These are phyloP conservation scores for Plutella xylostella DNA, from an alignment of 2,888 invertebrate genomes.

Conservation along the genomic window DNA sequence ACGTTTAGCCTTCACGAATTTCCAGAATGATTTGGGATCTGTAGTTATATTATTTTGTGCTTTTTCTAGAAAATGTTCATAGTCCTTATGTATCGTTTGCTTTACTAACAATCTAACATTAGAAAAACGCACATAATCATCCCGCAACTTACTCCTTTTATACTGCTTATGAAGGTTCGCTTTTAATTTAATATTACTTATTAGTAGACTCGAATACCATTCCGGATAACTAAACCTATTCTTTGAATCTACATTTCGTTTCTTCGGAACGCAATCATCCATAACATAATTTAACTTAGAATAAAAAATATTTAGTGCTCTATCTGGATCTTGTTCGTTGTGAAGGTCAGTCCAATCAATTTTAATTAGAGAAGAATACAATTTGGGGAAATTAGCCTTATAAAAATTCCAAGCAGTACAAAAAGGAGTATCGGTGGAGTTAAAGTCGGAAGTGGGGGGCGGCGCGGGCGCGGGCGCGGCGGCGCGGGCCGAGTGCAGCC, in stretches of 20 bases:
- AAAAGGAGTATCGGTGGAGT: background rate
- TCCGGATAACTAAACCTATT: background rate
- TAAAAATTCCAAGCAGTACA: no score
- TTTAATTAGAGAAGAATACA: background rate
- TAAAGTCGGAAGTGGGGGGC: background rate
- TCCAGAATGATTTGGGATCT: constrained; percentile 2
- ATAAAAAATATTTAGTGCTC: background rate
- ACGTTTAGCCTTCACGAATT: background rate
- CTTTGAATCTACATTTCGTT: background rate
- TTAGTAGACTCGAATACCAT: background rate
- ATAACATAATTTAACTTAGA: background rate
- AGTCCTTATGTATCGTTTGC: no score
- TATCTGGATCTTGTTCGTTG: background rate
- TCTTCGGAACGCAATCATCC: background rate
- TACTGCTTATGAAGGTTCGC: background rate
- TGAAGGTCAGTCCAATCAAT: background rate
- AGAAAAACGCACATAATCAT: background rate
- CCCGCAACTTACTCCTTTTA: background rate
- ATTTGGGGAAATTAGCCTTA: no score
- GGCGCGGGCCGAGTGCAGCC: background rate
- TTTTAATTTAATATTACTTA: background rate
- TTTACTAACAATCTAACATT: no score
- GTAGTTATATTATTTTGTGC: background rate
- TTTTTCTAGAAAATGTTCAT: background rate
- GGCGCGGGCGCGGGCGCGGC: background rate